A percentile compares a stretch with the other conserved stretches of the same genome.
phyloP scores from a whole-genome alignment of 2,888 invertebrate species.

The Dioctria rufipes region DNA sequence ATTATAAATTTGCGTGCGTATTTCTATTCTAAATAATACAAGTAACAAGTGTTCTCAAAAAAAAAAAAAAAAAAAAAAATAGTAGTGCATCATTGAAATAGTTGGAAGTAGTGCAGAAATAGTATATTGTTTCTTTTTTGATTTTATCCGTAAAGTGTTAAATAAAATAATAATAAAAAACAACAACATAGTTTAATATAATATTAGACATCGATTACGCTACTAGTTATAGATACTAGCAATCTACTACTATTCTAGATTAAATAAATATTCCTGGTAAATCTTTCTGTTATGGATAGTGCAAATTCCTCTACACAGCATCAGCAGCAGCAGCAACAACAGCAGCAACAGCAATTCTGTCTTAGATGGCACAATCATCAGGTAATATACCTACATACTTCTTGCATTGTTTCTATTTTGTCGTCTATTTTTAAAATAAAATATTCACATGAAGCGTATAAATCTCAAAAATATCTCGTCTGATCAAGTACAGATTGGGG shows the following conservation, averaged over 20 bases:
- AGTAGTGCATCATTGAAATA: constrained; percentile 56
- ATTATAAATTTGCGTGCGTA: constrained; percentile 57
- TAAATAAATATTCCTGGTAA: constrained; percentile 2
- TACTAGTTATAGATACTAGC: too few relatives aligned
- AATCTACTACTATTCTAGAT: background rate
- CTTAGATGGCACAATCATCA: constrained; percentile 89
- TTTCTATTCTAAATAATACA: constrained; percentile 55
- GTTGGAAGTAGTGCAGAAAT: constrained; percentile 44
- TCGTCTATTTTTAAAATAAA: constrained; percentile 52
- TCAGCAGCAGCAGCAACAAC: too few relatives aligned
- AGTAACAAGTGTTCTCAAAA: constrained; percentile 59
- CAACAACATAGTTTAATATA: too few relatives aligned
- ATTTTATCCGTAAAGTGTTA: constrained; percentile 31
- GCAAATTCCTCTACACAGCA: constrained; percentile 60
- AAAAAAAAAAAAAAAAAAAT: background rate
- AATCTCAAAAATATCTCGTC: constrained; percentile 45
- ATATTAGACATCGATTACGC: too few relatives aligned
- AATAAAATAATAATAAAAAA: background rate
- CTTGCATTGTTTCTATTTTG: constrained; percentile 35
- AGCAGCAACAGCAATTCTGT: constrained; percentile 78
- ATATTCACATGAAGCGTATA: constrained; percentile 37
- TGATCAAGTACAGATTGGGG: background rate
- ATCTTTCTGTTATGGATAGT: constrained; percentile 56
- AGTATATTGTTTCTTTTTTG: constrained; percentile 38
- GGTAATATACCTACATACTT: constrained; percentile 67